Conservation (phyloP, 2,888 invertebrate genomes). For the Oscheius sp. region DNA sequence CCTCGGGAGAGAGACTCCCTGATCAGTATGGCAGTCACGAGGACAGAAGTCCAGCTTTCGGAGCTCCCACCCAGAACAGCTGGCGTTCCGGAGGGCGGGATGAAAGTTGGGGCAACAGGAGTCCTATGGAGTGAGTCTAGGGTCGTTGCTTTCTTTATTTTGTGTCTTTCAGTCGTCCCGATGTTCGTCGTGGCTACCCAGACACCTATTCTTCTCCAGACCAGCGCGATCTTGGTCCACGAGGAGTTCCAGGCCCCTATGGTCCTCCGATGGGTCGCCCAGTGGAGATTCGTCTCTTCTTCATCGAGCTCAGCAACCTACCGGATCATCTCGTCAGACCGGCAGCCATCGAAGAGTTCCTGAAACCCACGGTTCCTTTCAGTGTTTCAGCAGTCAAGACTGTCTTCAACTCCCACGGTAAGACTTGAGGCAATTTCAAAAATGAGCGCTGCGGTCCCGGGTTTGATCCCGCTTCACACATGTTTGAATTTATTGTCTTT, state of each 20-base stretch:
- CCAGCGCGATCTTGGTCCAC: neutral
- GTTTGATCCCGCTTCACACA: too few species aligned
- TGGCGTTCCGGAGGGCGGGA: neutral
- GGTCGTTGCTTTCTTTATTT: too few species aligned
- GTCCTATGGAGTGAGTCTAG: neutral
- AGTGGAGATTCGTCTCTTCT: constrained; percentile 21
- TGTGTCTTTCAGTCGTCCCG: too few species aligned
- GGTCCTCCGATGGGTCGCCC: neutral
- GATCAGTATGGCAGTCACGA: neutral
- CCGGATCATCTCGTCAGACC: constrained; percentile 59
- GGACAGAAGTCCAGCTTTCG: neutral
- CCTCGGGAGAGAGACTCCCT: too few species aligned
- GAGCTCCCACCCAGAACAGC: neutral
- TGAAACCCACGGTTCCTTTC: constrained; percentile 57
- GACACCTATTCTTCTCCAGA: too few species aligned
- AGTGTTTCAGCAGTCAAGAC: constrained; percentile 58
- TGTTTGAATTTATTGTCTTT: neutral
- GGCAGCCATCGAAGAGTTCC: constrained; percentile 54
- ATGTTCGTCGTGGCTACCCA: too few species aligned
- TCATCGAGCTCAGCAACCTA: constrained; percentile 60
- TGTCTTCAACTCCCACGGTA: constrained; percentile 55
- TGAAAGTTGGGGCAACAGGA: constrained; percentile 4
- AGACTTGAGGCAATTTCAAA: neutral
- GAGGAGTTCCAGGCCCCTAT: neutral
- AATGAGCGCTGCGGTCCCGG: too few species aligned